Evolutionary conservation across 2,888 invertebrate species (phyloP).

Genomic region (Eumerus sabulonum): DNA sequence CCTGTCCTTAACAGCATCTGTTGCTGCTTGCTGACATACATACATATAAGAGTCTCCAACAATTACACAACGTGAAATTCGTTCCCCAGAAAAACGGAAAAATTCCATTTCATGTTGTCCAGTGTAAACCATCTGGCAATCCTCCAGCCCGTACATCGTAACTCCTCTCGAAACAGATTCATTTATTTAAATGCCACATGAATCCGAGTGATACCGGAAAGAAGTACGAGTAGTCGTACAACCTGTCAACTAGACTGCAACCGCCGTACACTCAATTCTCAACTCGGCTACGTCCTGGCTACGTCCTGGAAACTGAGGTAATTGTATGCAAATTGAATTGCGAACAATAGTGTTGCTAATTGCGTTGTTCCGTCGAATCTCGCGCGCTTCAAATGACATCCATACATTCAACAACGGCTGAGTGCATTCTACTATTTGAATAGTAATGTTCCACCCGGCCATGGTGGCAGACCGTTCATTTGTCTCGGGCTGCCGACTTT

Average conservation of each 20-base stretch:
- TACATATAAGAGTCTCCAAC: background rate
- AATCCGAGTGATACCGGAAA: slow-evolving; percentile 49
- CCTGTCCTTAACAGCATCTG: slow-evolving; percentile 8
- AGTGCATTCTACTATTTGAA: slow-evolving; percentile 67
- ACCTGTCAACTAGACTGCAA: background rate
- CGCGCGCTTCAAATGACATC: slow-evolving; percentile 54
- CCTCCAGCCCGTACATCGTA: background rate
- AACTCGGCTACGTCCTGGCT: background rate
- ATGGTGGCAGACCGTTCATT: background rate
- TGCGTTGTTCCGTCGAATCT: slow-evolving; percentile 67
- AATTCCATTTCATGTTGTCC: background rate
- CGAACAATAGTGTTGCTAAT: slow-evolving; percentile 67
- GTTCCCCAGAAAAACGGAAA: background rate
- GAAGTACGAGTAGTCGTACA: slow-evolving; percentile 27
- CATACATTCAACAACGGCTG: slow-evolving; percentile 46
- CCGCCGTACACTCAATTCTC: background rate
- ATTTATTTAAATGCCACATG: slow-evolving; percentile 59
- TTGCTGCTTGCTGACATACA: slow-evolving; percentile 16
- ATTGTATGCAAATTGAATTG: slow-evolving; percentile 69
- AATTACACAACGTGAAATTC: background rate
- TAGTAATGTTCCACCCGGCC: slow-evolving; percentile 44
- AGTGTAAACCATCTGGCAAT: background rate
- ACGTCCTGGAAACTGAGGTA: slow-evolving; percentile 50
- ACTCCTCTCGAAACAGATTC: slow-evolving; percentile 39
- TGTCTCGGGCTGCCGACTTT: slow-evolving; percentile 26